These are phyloP conservation scores for Tenebrosternarchus preto DNA, from an alignment of 2,113 vertebrate genomes.

Conservation along the genomic window DNA sequence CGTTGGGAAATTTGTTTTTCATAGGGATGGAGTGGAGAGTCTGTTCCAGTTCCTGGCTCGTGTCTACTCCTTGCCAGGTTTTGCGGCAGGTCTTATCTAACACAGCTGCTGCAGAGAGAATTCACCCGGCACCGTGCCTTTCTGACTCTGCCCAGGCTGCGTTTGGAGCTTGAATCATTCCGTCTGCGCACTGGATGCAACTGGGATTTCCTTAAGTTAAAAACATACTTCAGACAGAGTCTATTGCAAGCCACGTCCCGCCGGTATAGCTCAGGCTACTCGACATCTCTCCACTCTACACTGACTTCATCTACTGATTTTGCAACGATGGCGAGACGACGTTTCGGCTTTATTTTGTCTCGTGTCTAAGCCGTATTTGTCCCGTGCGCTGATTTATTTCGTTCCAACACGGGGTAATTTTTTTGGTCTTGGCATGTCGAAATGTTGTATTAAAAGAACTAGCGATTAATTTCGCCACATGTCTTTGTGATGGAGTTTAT, in stretches of 20 bases:
- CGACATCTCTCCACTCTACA: neutral
- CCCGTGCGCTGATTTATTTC: neutral
- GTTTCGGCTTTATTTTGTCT: conserved; percentile 9
- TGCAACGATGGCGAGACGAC: conserved; percentile 16
- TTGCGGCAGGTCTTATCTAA: conserved; percentile 53
- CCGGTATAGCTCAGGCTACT: neutral
- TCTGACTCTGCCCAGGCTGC: conserved; percentile 52
- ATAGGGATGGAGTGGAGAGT: neutral
- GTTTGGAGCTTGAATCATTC: neutral
- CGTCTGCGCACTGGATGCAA: conserved; percentile 12
- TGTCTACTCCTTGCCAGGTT: conserved; percentile 57
- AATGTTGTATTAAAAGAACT: neutral
- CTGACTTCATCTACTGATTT: too few species aligned
- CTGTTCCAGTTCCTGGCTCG: neutral
- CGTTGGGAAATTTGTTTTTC: too few species aligned
- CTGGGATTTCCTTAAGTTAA: conserved; percentile 29
- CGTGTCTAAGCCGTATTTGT: neutral
- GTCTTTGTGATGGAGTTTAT: conserved; percentile 62
- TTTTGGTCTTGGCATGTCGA: neutral
- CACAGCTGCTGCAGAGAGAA: conserved; percentile 75
- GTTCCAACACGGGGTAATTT: neutral
- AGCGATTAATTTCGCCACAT: too few species aligned
- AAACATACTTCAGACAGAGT: neutral
- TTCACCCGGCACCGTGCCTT: conserved; percentile 62
- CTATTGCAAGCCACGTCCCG: neutral